Percentiles rank a stretch among this genome's conserved stretches.
phyloP scores from a whole-genome alignment of 2,113 vertebrate species.

The Corapipo altera region DNA sequence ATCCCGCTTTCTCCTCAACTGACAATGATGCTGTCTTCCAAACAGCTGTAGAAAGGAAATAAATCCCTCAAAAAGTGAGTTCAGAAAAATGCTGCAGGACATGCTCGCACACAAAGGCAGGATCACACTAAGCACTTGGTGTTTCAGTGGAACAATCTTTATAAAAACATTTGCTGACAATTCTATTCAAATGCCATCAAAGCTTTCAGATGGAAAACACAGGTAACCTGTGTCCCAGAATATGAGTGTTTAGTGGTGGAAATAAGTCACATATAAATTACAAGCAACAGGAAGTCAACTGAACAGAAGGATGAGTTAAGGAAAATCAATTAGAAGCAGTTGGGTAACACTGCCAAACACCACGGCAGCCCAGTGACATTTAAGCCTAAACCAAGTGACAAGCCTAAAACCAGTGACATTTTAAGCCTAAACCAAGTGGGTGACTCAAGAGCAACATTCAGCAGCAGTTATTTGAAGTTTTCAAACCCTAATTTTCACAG shows the following conservation, averaged over 20 bases:
- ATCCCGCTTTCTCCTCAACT: not conserved
- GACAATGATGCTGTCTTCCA: not conserved
- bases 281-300: conserved; percentile 26
- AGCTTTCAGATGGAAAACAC: not conserved
- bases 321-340: conserved; percentile 14
- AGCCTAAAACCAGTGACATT: not conserved
- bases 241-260: not conserved
- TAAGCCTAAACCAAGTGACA: not conserved
- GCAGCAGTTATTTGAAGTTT: not conserved
- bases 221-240: not conserved
- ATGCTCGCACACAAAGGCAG: not conserved
- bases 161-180: not conserved
- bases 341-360: accelerated
- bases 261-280: not conserved
- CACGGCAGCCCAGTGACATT: not conserved
- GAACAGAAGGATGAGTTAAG: not conserved
- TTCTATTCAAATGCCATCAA: not conserved
- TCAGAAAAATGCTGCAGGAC: not conserved
- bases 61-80: not conserved
- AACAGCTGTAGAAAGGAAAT: not conserved
- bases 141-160: not conserved
- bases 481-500: not conserved
- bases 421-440: not conserved
- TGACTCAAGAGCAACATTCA: not conserved
- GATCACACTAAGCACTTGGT: not conserved